Conservation (phyloP, 37 sponge, comb jelly and placozoan genomes). For the Beroe forskalii region DNA sequence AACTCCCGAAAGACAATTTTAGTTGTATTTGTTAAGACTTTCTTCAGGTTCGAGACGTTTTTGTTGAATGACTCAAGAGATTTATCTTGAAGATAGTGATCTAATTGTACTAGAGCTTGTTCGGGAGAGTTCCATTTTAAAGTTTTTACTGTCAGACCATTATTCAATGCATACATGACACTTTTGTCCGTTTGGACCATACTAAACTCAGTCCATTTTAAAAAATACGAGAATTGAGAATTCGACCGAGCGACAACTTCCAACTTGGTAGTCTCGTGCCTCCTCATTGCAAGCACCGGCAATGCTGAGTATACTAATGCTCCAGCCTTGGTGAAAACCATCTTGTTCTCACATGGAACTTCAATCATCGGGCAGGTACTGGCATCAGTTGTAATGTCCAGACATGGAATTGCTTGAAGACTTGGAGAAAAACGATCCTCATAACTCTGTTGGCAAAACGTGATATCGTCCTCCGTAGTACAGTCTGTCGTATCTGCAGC, state of each 20-base stretch:
- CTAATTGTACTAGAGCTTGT: neutral
- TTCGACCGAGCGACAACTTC: neutral
- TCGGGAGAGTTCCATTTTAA: neutral
- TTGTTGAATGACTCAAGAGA: neutral
- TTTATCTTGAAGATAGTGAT: neutral
- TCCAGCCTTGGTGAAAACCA: conserved; percentile 53
- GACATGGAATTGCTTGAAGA: neutral
- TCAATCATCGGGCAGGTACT: neutral
- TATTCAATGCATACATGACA: neutral
- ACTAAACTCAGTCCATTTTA: neutral
- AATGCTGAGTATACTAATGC: neutral
- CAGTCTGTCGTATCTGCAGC: conserved; percentile 38
- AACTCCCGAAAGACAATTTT: neutral
- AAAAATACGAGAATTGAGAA: neutral
- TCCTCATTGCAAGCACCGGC: neutral
- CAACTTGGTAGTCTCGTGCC: neutral
- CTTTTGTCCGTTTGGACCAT: neutral
- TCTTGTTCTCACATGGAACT: neutral
- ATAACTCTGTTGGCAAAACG: conserved; percentile 15
- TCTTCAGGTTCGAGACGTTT: conserved; percentile 5
- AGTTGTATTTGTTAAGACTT: neutral
- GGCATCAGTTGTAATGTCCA: neutral
- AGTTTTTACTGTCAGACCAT: neutral
- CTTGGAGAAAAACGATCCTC: neutral
- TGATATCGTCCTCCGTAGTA: neutral